Percentiles rank a stretch among this genome's conserved stretches.
Conservation (phyloP, 1,140 invertebrate species). For the Drosophila nebulosa region DNA sequence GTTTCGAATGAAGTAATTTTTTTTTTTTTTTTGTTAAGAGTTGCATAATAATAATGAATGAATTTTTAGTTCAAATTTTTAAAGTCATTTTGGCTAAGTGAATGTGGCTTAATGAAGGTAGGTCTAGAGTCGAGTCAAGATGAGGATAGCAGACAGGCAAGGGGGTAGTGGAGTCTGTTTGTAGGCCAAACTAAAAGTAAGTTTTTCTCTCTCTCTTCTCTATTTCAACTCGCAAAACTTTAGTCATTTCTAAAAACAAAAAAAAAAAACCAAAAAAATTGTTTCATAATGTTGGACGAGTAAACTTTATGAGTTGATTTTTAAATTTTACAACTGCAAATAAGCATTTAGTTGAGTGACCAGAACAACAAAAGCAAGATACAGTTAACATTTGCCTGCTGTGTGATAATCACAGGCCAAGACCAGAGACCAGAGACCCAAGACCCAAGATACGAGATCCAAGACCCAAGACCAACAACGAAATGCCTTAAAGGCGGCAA, state of each 20-base stretch:
- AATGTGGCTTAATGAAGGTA: slow-evolving; percentile 2
- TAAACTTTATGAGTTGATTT: slow-evolving; percentile 62
- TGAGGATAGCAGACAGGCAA: neutral
- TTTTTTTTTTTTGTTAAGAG: too few relatives aligned
- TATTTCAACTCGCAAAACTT: neutral
- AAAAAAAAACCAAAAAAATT: too few relatives aligned
- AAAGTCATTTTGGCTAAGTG: neutral
- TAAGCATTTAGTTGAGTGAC: slow-evolving; percentile 58
- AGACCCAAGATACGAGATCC: too few relatives aligned
- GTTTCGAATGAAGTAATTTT: neutral
- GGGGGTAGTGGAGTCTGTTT: too few relatives aligned
- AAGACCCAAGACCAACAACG: slow-evolving; percentile 10
- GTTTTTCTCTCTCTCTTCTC: too few relatives aligned
- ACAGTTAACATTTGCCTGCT: slow-evolving; percentile 6
- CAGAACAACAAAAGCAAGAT: slow-evolving; percentile 20
- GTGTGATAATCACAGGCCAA: slow-evolving; percentile 59
- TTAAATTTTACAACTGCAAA: slow-evolving; percentile 70
- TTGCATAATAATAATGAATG: neutral
- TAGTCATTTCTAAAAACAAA: neutral
- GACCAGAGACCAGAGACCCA: slow-evolving; percentile 13
- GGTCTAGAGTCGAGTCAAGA: neutral
- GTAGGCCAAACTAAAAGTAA: too few relatives aligned
- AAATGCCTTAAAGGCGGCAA: slow-evolving; percentile 34
- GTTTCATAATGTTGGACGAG: too few relatives aligned
- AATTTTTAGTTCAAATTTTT: neutral